These are phyloP conservation scores for Orthosia gracilis DNA, from an alignment of 2,888 invertebrate species.

Conservation along the genomic window DNA sequence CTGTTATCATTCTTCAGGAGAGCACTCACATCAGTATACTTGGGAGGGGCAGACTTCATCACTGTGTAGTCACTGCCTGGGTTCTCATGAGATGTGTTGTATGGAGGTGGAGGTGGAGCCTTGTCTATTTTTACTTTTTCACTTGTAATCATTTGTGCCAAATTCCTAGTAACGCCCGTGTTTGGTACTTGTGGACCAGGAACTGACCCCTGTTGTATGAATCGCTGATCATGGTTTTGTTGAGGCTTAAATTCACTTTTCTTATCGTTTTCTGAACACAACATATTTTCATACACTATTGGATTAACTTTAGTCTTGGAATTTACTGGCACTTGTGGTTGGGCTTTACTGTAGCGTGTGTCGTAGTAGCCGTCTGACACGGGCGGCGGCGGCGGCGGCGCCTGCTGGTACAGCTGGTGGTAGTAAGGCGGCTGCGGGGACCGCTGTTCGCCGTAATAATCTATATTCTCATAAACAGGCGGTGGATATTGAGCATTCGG, in stretches of 20 bases:
- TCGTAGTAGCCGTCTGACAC: constrained; percentile 88
- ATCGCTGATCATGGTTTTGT: constrained; percentile 82
- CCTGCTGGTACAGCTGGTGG: constrained; percentile 90
- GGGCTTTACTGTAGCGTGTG: constrained; percentile 93
- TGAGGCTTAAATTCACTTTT: constrained; percentile 83
- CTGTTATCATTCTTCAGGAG: constrained; percentile 83
- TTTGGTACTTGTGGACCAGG: constrained; percentile 88
- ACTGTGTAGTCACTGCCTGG: constrained; percentile 86
- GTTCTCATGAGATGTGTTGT: constrained; percentile 80
- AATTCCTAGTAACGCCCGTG: constrained; percentile 78
- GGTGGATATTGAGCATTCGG: constrained; percentile 84
- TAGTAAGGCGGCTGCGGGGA: constrained; percentile 92
- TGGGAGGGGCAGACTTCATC: constrained; percentile 89
- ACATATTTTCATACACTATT: constrained; percentile 88
- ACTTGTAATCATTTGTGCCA: constrained; percentile 76
- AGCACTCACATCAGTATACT: constrained; percentile 87
- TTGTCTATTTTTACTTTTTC: constrained; percentile 90
- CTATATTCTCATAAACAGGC: constrained; percentile 95
- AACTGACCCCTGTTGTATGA: constrained; percentile 85
- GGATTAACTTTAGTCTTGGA: constrained; percentile 84
- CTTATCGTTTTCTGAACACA: constrained; percentile 86
- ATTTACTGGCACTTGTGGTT: constrained; percentile 95
- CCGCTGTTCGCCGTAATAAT: constrained; percentile 93
- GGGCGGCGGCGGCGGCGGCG: constrained; percentile 85
- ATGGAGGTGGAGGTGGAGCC: constrained; percentile 89